phyloP scores from a whole-genome alignment of 2,888 invertebrate genomes.

The Urechis unicinctus region DNA sequence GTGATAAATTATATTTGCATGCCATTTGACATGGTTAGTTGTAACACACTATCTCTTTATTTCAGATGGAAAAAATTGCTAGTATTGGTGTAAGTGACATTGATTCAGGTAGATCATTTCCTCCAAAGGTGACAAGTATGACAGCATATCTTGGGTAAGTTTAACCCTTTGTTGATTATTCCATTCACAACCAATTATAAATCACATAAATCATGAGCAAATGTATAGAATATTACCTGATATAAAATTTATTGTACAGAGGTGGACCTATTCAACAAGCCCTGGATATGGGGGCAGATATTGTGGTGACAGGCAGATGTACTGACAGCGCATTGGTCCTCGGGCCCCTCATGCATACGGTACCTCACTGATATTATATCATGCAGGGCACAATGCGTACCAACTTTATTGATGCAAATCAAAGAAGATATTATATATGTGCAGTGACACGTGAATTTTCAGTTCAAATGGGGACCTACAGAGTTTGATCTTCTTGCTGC shows the following conservation, averaged over 20 bases:
- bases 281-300: constrained; percentile 52
- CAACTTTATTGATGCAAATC: no score
- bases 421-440: no score
- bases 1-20: background rate
- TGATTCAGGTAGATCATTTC: constrained; percentile 36
- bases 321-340: constrained; percentile 54
- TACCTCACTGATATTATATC: constrained; percentile 28
- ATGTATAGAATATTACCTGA: background rate
- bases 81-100: constrained; percentile 37
- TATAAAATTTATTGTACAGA: constrained; percentile 27
- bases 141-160: constrained; percentile 54
- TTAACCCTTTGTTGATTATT: no score
- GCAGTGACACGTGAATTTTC: no score
- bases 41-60: background rate
- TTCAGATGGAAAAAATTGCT: constrained; percentile 32
- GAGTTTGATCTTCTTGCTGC: constrained; percentile 51
- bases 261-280: constrained; percentile 52
- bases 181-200: no score
- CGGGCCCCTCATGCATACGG: constrained; percentile 51
- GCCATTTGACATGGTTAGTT: background rate
- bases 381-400: no score
- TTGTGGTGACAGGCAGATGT: constrained; percentile 55
- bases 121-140: constrained; percentile 45
- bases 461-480: constrained; percentile 51
- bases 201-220: no score